phyloP scores from a whole-genome alignment of 2,888 invertebrate genomes.

The Limnephilus marmoratus region DNA sequence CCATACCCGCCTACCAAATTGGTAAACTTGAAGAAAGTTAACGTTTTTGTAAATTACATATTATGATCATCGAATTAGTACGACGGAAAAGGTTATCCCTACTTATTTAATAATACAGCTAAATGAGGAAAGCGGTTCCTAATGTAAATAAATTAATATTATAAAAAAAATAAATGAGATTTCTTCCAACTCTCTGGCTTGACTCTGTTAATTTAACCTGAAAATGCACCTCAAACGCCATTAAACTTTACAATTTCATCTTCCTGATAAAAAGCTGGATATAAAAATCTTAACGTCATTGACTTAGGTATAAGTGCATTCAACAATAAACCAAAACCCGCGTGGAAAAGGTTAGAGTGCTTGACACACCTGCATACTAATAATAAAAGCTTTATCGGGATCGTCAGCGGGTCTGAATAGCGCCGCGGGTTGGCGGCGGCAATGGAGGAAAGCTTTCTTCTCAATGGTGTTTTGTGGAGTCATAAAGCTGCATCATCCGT shows the following conservation, averaged over 20 bases:
- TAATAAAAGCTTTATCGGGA: slow-evolving; percentile 40
- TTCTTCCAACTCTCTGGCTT: background rate
- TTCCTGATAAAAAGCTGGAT: too few relatives aligned
- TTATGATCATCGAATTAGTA: too few relatives aligned
- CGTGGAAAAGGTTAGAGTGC: background rate
- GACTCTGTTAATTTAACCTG: background rate
- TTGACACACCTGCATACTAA: slow-evolving; percentile 39
- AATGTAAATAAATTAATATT: too few relatives aligned
- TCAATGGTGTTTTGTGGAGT: slow-evolving; percentile 17
- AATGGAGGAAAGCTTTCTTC: slow-evolving; percentile 25
- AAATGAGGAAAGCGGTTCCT: too few relatives aligned
- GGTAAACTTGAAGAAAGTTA: too few relatives aligned
- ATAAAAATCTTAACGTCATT: background rate
- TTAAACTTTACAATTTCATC: background rate
- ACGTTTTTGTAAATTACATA: too few relatives aligned
- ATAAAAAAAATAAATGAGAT: too few relatives aligned
- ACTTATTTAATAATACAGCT: too few relatives aligned
- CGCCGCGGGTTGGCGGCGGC: background rate
- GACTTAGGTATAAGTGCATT: background rate
- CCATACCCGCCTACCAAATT: too few relatives aligned
- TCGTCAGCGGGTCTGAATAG: slow-evolving; percentile 3
- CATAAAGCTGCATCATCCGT: slow-evolving; percentile 20
- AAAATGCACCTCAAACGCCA: background rate
- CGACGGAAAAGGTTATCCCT: too few relatives aligned
- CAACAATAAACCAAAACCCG: background rate